Percentiles rank a stretch among this genome's conserved stretches.
Conservation (phyloP, 2,113 vertebrate species). For the Podilymbus podiceps region DNA sequence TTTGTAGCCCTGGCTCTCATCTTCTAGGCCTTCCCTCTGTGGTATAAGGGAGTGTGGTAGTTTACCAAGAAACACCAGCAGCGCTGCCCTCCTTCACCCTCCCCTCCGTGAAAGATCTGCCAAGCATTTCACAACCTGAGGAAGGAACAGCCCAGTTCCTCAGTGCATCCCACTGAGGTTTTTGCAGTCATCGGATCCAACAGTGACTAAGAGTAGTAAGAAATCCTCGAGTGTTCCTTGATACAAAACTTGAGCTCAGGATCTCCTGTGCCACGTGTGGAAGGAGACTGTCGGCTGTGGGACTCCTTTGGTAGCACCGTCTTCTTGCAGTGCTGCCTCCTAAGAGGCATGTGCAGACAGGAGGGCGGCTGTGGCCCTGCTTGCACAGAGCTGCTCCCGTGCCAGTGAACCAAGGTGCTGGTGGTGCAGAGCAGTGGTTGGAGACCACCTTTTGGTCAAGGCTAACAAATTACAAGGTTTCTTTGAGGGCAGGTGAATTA, state of each 20-base stretch:
- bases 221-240: not conserved
- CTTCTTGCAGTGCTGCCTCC: not conserved
- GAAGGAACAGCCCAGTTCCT: not conserved
- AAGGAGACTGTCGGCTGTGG: not conserved
- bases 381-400: not conserved
- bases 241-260: not conserved
- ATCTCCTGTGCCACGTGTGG: fast-evolving
- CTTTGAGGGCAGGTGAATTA: not conserved
- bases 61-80: fast-evolving
- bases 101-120: not conserved
- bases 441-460: not conserved
- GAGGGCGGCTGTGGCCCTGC: not conserved
- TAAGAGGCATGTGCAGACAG: not conserved
- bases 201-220: not conserved
- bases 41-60: not conserved
- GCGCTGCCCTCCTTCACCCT: not conserved
- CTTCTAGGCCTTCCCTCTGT: not conserved
- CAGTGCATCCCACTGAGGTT: fast-evolving
- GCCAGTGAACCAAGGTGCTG: not conserved
- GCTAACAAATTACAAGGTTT: not conserved
- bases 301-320: not conserved
- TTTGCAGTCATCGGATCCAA: not conserved
- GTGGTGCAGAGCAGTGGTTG: not conserved
- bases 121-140: not conserved
- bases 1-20: not conserved